Percentiles rank a stretch among this genome's conserved stretches.
phyloP scores from a whole-genome alignment of 2,797 vertebrate species.

The Mormyrops attenuatus region DNA sequence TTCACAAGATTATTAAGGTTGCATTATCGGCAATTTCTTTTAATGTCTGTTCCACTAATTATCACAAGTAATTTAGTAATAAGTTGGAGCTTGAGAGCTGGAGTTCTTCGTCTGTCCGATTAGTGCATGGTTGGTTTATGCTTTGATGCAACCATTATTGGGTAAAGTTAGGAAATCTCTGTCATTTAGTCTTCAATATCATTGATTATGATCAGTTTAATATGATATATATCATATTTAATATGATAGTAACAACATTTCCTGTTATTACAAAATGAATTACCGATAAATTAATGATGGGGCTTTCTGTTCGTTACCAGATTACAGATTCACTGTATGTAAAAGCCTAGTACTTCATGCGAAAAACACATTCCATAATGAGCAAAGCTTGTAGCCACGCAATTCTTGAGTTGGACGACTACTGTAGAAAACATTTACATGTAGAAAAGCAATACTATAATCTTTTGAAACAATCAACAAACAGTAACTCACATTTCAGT shows the following conservation, averaged over 20 bases:
- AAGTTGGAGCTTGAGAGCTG: not conserved
- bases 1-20: conserved; percentile 31
- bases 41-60: not conserved
- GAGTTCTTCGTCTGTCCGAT: not conserved
- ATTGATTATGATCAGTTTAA: not conserved
- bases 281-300: not conserved
- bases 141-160: conserved; percentile 9
- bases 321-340: not conserved
- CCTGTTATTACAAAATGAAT: not conserved
- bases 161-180: not conserved
- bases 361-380: not conserved
- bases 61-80: not conserved
- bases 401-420: not conserved
- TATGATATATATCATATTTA: not conserved
- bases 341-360: not conserved
- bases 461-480: not conserved
- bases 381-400: not conserved
- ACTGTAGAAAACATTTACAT: not conserved
- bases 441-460: not conserved
- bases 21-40: not conserved
- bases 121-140: not conserved
- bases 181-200: not conserved
- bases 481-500: not conserved
- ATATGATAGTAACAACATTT: conserved; percentile 8
- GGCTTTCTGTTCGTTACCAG: not conserved